Evolutionary conservation across 2,797 vertebrate genomes (phyloP).

Genomic region (Halcyon leucocephala): DNA sequence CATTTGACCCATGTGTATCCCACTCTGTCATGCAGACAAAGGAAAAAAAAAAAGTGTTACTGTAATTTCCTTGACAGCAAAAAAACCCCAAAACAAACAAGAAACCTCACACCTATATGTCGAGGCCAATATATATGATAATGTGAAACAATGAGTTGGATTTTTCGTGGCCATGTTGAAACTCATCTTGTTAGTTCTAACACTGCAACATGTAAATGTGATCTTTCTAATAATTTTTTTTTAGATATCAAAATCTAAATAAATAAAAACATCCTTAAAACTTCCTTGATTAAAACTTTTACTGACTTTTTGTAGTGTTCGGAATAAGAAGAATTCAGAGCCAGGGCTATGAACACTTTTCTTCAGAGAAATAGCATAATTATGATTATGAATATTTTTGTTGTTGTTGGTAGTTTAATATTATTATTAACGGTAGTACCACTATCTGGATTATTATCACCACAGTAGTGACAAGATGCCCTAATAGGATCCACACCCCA

Average conservation of each 20-base stretch:
- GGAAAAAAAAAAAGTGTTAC: slow-evolving; percentile 48
- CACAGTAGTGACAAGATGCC: not conserved
- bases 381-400: not conserved
- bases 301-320: not conserved
- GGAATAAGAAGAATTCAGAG: not conserved
- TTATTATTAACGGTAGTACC: not conserved
- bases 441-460: slow-evolving; percentile 25
- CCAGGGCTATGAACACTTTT: not conserved
- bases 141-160: slow-evolving; percentile 58
- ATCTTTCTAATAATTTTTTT: not conserved
- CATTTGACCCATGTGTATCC: slow-evolving; percentile 7
- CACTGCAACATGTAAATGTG: not conserved
- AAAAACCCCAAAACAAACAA: slow-evolving; percentile 50
- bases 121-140: slow-evolving; percentile 58
- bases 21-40: slow-evolving; percentile 40
- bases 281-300: slow-evolving; percentile 9
- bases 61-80: slow-evolving; percentile 63
- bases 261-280: not conserved
- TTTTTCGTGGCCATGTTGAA: slow-evolving; percentile 30
- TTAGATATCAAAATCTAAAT: not conserved
- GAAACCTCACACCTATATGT: slow-evolving; percentile 49
- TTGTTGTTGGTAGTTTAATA: not conserved
- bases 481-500: not conserved
- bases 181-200: slow-evolving; percentile 37
- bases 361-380: not conserved